Evolutionary conservation across 2,113 vertebrate species (phyloP), one percentile per base, ranked within the genome.

Genomic region (Chinchilla lanigera): DNA sequence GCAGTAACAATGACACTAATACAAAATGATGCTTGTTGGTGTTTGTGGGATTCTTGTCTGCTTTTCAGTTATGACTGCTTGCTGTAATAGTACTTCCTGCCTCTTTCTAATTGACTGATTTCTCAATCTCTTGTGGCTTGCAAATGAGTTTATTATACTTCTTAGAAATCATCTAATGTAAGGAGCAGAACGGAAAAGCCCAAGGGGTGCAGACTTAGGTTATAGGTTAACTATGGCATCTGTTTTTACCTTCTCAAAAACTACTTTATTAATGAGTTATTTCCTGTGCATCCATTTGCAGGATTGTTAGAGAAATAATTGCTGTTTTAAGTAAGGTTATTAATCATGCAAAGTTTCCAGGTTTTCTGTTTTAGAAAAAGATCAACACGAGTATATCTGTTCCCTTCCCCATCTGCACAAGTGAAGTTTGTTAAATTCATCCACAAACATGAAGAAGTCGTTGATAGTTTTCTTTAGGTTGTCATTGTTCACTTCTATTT

Each of bases 361-460:
- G 30, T 87, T 94, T 94, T 95, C 19, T 41, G 8, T 82, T 95
- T 92, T 90, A 84, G 85, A 22, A 60, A 85, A 81, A 67, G 63
- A 26, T 17, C 1, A 83, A 30, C 13, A 65, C 4, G 0, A 7
- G 14, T 86, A 16, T 67, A 20, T 60, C 50, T n/a, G 2, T 84
- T 92, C 44, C 35, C 19, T 28, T 80, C 84, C n/a, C 75, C 30
- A 83, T 20, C 44, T 97, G 52, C 65, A 24, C 22, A 92, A 84
- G 20, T 26, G 8, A 73, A 90, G 9, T n/a, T 4, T 67, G 33
- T 60, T 75, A 75, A 44, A 30, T 69, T 24, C 20, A n/a, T n/a
- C 24, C 26, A 50, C 47, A 50, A 50, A 20, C 33, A 14, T 85
- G 94, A 38, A 54, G 93, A 91, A 67, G 0, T 0, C 41, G 20